Base-by-base conservation (phyloP, 2,888 invertebrate genomes). In the Corythucha ciliata region DNA sequence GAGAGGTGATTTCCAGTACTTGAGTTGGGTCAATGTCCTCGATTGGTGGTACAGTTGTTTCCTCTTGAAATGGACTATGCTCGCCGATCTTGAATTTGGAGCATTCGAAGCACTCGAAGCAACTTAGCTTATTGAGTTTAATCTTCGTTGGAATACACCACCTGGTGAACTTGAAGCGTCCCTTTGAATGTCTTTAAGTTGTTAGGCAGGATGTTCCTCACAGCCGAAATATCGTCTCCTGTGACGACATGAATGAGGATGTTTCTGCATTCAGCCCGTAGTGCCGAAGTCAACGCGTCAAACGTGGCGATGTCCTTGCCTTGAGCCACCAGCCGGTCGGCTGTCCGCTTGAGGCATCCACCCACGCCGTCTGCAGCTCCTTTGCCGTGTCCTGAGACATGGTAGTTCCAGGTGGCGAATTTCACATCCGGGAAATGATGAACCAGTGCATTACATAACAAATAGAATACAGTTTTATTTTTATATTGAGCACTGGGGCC, bases 321-420 rank as follows among this genome's bases (percentile, higher is more conserved):
- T 16, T 14, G 18, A 16, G 10, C 34, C 18, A 34, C 34, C 16
- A 14, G 18, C 18, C 16, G 18, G 34, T 34, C 34, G 14, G 34
- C 34, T 34, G 18, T 34, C 18, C 34, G 14, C 34, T 34, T 34
- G 18, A 34, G 16, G 34, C 34, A 34, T 16, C 34, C 34, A n/a
- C n/a, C n/a, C n/a, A n/a, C n/a, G 34, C 34, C 34, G 18, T 34
- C 34, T 34, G 10, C 34, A 6, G 34, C 16, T 14, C 34, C 34
- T 34, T 34, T 34, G 34, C 34, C 34, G 18, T 34, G 34, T 34
- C 34, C 34, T 34, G 34, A 14, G 14, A 16, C 34, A 34, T 34
- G 34, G 34, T 34, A 34, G 18, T 34, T 34, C 34, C 34, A 34
- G 18, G 34, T 10, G 18, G 34, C 10, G 16, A 34, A 34, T 10